Base-by-base conservation (phyloP, 2,888 invertebrate genomes). In the Exocentrus adspersus region DNA sequence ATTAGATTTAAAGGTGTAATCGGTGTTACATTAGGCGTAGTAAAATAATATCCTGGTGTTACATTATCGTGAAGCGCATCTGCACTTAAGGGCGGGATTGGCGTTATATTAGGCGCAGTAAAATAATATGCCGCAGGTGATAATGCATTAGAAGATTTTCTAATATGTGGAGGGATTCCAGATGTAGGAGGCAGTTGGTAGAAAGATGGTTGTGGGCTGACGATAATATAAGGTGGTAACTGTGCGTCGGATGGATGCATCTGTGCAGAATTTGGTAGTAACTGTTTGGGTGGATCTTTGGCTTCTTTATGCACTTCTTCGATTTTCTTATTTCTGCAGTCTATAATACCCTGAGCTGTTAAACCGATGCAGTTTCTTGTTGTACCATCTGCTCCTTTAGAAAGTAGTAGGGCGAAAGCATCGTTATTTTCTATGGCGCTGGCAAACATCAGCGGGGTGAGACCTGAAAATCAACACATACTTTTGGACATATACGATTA, bases 371-470 rank as follows among this genome's bases (percentile, higher is more conserved):
- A 67, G 56, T 77, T 79, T 59, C 72, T 75, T 2, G 61, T 19
- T 2, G 64, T 60, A 1, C 62, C 42, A 57, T 78, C 71, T 0
- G 77, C 79, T 28, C 77, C 75, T 20, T 74, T 71, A 42, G 67
- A 28, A 6, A 76, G 48, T 21, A 81, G 68, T 5, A 73, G 43
- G 2, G 68, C 65, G 37, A 74, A 74, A 2, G 75, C 74, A 20
- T 71, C 64, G 6, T 60, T 41, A 65, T 79, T 75, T 52, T 77
- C 73, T 65, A 77, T 71, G 16, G 78, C 77, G 21, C 75, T 74
- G 9, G 80, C 80, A 62, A 80, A 80, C 79, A 80, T 81, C n/a
- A 79, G 58, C 2, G 81, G 80, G 4, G 80, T 78, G 17, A 80
- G 65, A 42, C 72, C 81, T 81, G 66, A 24, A 48, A 48, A 14